A percentile compares a stretch with the other conserved stretches of the same genome.
Evolutionary conservation across 2,113 vertebrate genomes (phyloP).

Genomic region (Silurus glanis): DNA sequence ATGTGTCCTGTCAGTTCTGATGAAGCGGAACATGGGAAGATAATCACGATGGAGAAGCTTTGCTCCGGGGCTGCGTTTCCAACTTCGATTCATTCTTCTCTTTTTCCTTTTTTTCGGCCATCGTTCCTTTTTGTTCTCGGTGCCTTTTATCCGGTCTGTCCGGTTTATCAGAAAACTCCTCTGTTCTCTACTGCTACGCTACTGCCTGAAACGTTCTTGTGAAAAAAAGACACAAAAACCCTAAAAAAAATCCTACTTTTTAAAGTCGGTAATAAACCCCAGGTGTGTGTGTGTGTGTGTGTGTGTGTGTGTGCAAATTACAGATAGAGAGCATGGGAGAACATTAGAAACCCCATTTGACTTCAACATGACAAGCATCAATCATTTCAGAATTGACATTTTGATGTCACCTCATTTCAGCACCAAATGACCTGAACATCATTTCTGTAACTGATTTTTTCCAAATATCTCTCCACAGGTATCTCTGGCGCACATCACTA

Average conservation of each 20-base stretch:
- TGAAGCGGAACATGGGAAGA: constrained; percentile 65
- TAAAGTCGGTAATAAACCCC: not conserved
- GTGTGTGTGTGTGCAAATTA: not conserved
- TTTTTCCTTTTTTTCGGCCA: not conserved
- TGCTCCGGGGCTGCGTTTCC: constrained; percentile 38
- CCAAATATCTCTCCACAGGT: not conserved
- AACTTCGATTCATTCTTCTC: constrained; percentile 40
- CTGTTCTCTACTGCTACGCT: not conserved
- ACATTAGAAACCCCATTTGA: constrained; percentile 2
- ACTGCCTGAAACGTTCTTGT: too few relatives aligned
- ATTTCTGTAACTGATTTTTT: not conserved
- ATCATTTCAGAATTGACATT: not conserved
- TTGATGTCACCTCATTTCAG: constrained; percentile 14
- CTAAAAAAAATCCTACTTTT: not conserved
- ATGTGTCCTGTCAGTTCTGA: constrained; percentile 70
- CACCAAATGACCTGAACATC: not conserved
- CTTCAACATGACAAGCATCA: not conserved
- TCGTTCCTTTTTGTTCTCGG: not conserved
- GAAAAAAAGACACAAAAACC: not conserved
- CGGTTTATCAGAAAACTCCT: not conserved
- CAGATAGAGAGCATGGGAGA: not conserved
- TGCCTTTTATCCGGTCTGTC: not conserved
- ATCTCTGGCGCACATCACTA: not conserved
- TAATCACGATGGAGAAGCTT: constrained; percentile 56
- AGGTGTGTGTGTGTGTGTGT: not conserved